Conservation (phyloP, 2,113 vertebrate species). For the Microcebus ravelobensis region DNA sequence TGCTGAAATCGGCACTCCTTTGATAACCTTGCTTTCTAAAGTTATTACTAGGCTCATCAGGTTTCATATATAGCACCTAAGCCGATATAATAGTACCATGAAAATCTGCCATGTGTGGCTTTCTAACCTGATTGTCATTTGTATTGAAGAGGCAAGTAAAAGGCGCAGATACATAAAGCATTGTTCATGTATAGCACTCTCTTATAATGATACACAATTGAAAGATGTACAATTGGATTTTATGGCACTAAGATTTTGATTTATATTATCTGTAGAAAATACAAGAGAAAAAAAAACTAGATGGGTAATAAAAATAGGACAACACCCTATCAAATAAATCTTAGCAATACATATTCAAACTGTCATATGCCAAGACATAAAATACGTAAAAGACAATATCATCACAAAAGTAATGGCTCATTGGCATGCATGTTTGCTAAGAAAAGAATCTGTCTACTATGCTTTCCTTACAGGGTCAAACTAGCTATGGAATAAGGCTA, state of each 20-base stretch:
- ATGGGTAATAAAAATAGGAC: constrained; percentile 38
- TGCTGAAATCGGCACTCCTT: constrained; percentile 77
- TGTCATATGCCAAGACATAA: constrained; percentile 35
- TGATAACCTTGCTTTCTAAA: constrained; percentile 55
- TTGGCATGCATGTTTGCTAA: neutral
- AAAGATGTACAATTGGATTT: constrained; percentile 63
- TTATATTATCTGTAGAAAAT: constrained; percentile 65
- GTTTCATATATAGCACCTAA: constrained; percentile 56
- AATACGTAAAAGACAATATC: neutral
- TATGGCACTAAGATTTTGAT: constrained; percentile 43
- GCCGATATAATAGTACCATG: constrained; percentile 43
- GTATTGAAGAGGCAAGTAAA: constrained; percentile 62
- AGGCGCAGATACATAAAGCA: neutral
- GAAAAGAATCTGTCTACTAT: neutral
- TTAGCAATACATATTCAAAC: constrained; percentile 26
- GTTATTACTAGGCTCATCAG: constrained; percentile 48
- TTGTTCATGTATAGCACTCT: constrained; percentile 5
- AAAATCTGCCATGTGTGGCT: constrained; percentile 65
- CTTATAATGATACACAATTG: constrained; percentile 51
- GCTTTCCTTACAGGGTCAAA: constrained; percentile 4
- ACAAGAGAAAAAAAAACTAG: neutral
- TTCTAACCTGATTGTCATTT: constrained; percentile 61
- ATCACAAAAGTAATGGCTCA: neutral
- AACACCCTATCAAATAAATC: constrained; percentile 49
- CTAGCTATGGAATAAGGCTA: neutral